Conservation (phyloP, 2,797 vertebrate genomes). For the Hapalemur alaotrensis region DNA sequence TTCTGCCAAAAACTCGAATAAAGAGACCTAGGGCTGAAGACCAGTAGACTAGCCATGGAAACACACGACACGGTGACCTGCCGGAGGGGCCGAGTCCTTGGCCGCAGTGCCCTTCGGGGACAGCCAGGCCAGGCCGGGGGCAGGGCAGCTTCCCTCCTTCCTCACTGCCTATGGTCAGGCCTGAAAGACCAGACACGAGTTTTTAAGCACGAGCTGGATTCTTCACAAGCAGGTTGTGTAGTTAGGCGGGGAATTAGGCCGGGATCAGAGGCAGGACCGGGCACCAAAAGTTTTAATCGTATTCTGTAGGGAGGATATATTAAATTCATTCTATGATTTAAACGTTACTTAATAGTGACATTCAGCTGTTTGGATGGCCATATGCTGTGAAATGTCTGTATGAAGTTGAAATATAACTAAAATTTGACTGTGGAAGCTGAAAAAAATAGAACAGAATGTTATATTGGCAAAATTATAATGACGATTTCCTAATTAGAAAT, state of each 20-base stretch:
- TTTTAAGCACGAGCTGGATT: neutral
- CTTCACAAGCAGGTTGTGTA: neutral
- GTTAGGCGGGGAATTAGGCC: neutral
- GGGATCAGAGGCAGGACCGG: neutral
- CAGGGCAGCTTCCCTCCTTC: neutral
- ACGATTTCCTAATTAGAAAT: conserved; percentile 62
- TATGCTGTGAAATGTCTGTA: conserved; percentile 56
- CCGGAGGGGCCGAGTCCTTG: fast-evolving
- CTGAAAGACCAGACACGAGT: neutral
- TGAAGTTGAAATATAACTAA: conserved; percentile 55
- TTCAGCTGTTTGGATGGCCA: conserved; percentile 43
- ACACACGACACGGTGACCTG: fast-evolving
- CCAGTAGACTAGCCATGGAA: no score
- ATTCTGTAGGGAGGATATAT: neutral
- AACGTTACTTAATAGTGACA: conserved; percentile 49
- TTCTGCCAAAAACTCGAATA: no score
- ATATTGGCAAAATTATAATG: conserved; percentile 59
- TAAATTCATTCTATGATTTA: conserved; percentile 27
- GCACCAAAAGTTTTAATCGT: neutral
- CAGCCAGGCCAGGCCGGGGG: fast-evolving
- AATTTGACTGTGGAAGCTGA: conserved; percentile 20
- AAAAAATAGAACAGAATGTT: conserved; percentile 57
- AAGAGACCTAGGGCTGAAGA: neutral
- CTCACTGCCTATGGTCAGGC: fast-evolving
- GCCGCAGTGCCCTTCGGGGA: neutral